phyloP scores from a whole-genome alignment of 2,113 vertebrate genomes.

The Chionis minor region DNA sequence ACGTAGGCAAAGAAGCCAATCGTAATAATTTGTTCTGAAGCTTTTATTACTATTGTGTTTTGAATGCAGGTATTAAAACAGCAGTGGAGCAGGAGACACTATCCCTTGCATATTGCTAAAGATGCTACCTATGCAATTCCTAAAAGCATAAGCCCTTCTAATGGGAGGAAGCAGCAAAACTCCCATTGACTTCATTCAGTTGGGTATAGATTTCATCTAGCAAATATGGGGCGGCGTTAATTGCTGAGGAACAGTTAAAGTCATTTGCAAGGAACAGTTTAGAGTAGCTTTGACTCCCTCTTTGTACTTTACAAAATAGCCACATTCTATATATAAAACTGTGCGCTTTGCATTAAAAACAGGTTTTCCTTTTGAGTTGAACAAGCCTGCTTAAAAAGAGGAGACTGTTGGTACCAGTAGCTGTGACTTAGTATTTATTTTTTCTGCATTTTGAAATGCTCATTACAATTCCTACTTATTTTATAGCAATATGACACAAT shows the following conservation, averaged over 20 bases:
- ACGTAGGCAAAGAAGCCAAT: constrained; percentile 59
- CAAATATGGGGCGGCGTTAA: neutral
- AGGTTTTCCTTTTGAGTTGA: constrained; percentile 26
- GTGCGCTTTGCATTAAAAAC: neutral
- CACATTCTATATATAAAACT: neutral
- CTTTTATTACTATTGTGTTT: constrained; percentile 66
- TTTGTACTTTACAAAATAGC: neutral
- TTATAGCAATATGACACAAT: neutral
- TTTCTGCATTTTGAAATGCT: constrained; percentile 12
- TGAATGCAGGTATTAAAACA: constrained; percentile 58
- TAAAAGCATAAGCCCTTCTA: constrained; percentile 15
- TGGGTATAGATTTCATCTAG: neutral
- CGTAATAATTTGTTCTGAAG: constrained; percentile 66
- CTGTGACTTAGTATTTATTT: constrained; percentile 11
- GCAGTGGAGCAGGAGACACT: constrained; percentile 38
- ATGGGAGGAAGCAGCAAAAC: constrained; percentile 48
- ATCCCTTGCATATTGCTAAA: constrained; percentile 37
- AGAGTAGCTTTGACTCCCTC: neutral
- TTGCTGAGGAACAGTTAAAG: constrained; percentile 2
- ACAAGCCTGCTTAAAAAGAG: constrained; percentile 29
- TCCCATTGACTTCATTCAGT: constrained; percentile 32
- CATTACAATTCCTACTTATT: constrained; percentile 37
- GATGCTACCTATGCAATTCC: constrained; percentile 58
- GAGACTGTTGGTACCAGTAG: neutral
- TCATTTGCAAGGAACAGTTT: neutral